A percentile compares a stretch with the other conserved stretches of the same genome.
Evolutionary conservation across 2,888 invertebrate species (phyloP).

Genomic region (Lycaena phlaeas): DNA sequence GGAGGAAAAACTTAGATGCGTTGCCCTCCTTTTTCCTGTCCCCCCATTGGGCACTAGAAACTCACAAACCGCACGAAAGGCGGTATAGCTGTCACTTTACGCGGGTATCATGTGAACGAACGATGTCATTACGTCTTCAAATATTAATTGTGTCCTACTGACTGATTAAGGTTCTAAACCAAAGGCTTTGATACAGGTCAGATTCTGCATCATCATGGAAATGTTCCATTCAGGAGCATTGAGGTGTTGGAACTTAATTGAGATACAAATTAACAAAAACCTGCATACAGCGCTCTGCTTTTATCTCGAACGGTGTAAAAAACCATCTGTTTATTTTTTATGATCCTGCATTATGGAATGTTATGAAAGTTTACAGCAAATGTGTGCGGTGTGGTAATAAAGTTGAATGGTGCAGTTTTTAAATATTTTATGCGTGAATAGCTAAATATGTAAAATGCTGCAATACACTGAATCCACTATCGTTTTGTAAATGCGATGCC

Average conservation of each 20-base stretch:
- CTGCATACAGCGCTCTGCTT: conserved; percentile 13
- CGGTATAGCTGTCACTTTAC: no score
- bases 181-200: conserved; percentile 4
- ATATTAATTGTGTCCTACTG: neutral
- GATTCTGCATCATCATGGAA: neutral
- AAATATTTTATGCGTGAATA: no score
- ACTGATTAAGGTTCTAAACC: conserved; percentile 4
- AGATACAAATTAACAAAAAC: conserved; percentile 16
- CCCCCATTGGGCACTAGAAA: no score
- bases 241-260: conserved; percentile 17
- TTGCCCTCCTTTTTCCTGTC: no score
- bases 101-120: no score
- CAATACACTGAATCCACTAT: no score
- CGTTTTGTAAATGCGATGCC: no score
- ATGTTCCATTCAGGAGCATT: conserved; percentile 13
- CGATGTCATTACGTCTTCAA: no score
- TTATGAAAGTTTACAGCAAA: conserved; percentile 2
- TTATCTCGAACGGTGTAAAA: conserved; percentile 12
- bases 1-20: no score
- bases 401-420: no score
- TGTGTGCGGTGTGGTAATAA: neutral
- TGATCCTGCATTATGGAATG: conserved; percentile 1
- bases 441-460: no score
- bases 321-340: conserved; percentile 10
- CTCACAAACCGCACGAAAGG: no score